Conservation (phyloP, 1,140 invertebrate species). For the Ceratosolen fusciceps region DNA sequence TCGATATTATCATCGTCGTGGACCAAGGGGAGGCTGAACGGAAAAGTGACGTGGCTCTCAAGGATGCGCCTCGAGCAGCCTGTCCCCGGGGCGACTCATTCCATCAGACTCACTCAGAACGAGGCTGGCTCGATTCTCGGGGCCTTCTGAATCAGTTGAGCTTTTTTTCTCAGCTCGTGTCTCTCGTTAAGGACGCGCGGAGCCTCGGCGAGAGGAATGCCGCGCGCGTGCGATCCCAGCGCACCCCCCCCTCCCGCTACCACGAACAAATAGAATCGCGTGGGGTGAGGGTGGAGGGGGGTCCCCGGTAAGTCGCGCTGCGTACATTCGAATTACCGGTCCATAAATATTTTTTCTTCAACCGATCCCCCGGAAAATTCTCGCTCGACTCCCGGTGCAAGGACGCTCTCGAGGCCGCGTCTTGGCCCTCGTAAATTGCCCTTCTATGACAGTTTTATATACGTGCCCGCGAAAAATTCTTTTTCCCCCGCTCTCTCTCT, state of each 20-base stretch:
- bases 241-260: too few relatives aligned
- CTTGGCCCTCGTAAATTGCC: not conserved
- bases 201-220: not conserved
- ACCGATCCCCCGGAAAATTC: not conserved
- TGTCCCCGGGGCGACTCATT: not conserved
- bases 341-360: not conserved
- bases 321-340: not conserved
- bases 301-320: not conserved
- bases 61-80: not conserved
- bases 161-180: not conserved
- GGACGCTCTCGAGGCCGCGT: not conserved
- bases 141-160: not conserved
- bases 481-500: too few relatives aligned
- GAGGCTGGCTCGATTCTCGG: not conserved
- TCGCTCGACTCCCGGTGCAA: not conserved
- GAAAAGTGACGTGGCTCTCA: conserved; percentile 11
- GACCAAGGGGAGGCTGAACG: not conserved
- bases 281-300: not conserved
- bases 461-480: not conserved
- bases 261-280: not conserved
- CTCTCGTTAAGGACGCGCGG: not conserved
- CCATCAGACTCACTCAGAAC: not conserved
- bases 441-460: not conserved
- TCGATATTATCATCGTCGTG: too few relatives aligned
- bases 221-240: not conserved